Percentiles rank a stretch among this genome's conserved stretches.
Conservation (phyloP, 2,888 invertebrate species). For the Drosophila meridiana region DNA sequence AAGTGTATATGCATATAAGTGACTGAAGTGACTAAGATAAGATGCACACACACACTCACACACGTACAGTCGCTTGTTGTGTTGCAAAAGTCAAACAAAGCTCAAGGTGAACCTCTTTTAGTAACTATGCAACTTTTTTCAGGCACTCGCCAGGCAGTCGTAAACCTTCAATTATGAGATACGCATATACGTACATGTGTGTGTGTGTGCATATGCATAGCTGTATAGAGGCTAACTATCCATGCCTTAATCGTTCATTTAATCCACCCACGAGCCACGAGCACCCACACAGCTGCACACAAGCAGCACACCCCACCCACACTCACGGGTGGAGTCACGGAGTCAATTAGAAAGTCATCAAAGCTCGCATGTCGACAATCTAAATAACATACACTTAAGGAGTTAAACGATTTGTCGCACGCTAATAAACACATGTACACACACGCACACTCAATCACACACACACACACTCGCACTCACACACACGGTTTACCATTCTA, state of each 20-base stretch:
- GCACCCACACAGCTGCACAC: background rate
- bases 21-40: constrained; percentile 21
- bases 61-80: constrained; percentile 32
- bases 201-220: background rate
- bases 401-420: constrained; percentile 71
- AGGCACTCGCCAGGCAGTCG: constrained; percentile 30
- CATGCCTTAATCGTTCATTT: background rate
- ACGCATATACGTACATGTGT: background rate
- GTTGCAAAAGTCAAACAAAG: constrained; percentile 62
- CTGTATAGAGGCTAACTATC: constrained; percentile 1
- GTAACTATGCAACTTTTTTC: constrained; percentile 44
- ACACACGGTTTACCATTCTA: constrained; percentile 30
- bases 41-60: constrained; percentile 19
- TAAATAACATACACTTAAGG: constrained; percentile 47
- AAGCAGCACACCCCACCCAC: background rate
- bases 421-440: constrained; percentile 42
- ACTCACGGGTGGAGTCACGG: background rate
- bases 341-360: constrained; percentile 42
- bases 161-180: constrained; percentile 21
- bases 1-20: constrained; percentile 4
- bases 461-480: background rate
- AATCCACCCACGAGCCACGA: background rate
- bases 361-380: constrained; percentile 29
- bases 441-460: constrained; percentile 9
- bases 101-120: constrained; percentile 62